These are phyloP conservation scores for Petromus typicus DNA, from an alignment of 2,113 vertebrate species.

Conservation along the genomic window DNA sequence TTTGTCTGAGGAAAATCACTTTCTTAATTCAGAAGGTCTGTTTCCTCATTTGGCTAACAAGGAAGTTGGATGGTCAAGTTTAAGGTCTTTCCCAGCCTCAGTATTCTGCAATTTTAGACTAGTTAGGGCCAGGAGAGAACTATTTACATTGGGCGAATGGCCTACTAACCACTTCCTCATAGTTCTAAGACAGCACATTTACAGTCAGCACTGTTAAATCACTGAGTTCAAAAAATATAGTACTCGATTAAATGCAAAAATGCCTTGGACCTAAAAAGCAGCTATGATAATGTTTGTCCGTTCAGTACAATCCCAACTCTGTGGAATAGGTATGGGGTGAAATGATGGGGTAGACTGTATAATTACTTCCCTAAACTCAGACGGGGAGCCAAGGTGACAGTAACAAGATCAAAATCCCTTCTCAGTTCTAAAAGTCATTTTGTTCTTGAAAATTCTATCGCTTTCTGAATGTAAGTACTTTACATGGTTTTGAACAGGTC, in stretches of 20 bases:
- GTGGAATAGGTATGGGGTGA: not conserved
- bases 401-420: slow-evolving; percentile 30
- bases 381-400: not conserved
- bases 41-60: slow-evolving; percentile 57
- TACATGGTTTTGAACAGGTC: not conserved
- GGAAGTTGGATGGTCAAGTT: not conserved
- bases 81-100: not conserved
- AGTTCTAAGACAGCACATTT: not conserved
- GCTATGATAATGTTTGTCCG: not conserved
- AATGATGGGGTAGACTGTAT: not conserved
- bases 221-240: slow-evolving; percentile 44
- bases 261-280: slow-evolving; percentile 48
- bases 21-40: slow-evolving; percentile 42
- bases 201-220: not conserved
- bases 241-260: slow-evolving; percentile 48
- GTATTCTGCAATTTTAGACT: slow-evolving; percentile 49
- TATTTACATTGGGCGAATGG: slow-evolving; percentile 16
- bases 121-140: slow-evolving; percentile 21
- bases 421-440: slow-evolving; percentile 40
- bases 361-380: not conserved
- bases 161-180: slow-evolving; percentile 34
- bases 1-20: slow-evolving; percentile 13
- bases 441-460: not conserved
- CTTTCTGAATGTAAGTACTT: not conserved
- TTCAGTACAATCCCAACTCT: slow-evolving; percentile 31